Conservation (phyloP, 1,140 invertebrate genomes). For the Plodia interpunctella region DNA sequence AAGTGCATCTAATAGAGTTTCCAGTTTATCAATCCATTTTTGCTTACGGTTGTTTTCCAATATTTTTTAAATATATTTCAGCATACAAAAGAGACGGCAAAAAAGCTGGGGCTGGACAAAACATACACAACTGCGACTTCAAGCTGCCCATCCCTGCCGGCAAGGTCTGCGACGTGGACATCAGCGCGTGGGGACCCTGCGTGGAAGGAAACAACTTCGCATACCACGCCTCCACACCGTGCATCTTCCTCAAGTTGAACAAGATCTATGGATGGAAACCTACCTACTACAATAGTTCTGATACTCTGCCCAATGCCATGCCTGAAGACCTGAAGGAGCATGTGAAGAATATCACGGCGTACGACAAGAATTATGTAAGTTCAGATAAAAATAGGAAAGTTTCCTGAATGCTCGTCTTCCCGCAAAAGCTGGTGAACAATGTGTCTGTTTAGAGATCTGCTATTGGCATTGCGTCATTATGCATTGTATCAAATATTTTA, state of each 20-base stretch:
- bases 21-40: too few species aligned
- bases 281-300: slow-evolving; percentile 82
- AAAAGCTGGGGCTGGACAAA: slow-evolving; percentile 80
- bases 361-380: slow-evolving; percentile 68
- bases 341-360: slow-evolving; percentile 82
- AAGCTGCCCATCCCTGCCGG: slow-evolving; percentile 79
- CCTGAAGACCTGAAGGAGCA: slow-evolving; percentile 81
- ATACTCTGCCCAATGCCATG: slow-evolving; percentile 80
- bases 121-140: slow-evolving; percentile 83
- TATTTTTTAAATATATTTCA: too few species aligned
- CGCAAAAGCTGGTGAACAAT: too few species aligned
- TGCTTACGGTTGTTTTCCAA: too few species aligned
- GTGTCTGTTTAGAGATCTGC: too few species aligned
- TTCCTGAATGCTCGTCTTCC: too few species aligned
- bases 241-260: slow-evolving; percentile 90
- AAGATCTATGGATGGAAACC: slow-evolving; percentile 89
- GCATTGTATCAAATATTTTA: too few species aligned
- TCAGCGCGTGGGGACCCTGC: slow-evolving; percentile 81
- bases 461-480: too few species aligned
- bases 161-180: slow-evolving; percentile 76
- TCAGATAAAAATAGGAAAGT: background rate
- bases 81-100: slow-evolving; percentile 83
- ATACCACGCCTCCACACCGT: slow-evolving; percentile 87
- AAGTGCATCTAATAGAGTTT: too few species aligned
- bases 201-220: slow-evolving; percentile 85